Evolutionary conservation across 2,888 invertebrate genomes (phyloP).

Genomic region (Calameuta idolon): DNA sequence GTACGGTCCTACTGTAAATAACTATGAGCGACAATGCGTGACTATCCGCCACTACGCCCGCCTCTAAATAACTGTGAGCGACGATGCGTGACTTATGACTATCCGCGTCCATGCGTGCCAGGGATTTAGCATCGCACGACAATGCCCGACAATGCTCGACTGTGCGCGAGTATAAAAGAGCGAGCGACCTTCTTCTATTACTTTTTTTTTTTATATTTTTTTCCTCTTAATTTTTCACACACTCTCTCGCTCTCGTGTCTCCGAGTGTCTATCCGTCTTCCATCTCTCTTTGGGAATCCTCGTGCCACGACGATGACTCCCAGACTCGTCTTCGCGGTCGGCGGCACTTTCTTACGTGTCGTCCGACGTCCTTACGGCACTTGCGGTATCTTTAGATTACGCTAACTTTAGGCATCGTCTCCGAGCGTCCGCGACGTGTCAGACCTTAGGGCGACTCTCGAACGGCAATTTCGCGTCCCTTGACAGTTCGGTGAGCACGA

Average conservation of each 20-base stretch:
- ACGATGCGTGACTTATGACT: background rate
- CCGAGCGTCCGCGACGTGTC: background rate
- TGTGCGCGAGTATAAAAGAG: background rate
- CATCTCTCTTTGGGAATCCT: background rate
- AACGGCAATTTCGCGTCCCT: background rate
- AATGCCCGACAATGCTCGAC: background rate
- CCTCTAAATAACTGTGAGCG: background rate
- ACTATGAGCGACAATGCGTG: background rate
- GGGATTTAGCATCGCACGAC: background rate
- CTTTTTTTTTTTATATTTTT: background rate
- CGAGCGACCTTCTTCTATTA: background rate
- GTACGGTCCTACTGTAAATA: background rate
- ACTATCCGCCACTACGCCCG: background rate
- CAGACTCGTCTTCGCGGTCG: background rate
- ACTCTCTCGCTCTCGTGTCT: background rate
- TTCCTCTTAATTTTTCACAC: background rate
- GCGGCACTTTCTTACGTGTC: background rate
- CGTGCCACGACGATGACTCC: background rate
- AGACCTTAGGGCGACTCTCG: background rate
- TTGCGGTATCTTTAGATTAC: conserved; percentile 29
- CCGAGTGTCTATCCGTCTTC: background rate
- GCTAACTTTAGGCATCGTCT: conserved; percentile 24
- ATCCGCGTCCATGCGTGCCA: background rate
- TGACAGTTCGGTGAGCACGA: background rate
- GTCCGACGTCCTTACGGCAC: conserved; percentile 19